Base-by-base conservation (phyloP, 2,113 vertebrate species). In the Lynx canadensis region DNA sequence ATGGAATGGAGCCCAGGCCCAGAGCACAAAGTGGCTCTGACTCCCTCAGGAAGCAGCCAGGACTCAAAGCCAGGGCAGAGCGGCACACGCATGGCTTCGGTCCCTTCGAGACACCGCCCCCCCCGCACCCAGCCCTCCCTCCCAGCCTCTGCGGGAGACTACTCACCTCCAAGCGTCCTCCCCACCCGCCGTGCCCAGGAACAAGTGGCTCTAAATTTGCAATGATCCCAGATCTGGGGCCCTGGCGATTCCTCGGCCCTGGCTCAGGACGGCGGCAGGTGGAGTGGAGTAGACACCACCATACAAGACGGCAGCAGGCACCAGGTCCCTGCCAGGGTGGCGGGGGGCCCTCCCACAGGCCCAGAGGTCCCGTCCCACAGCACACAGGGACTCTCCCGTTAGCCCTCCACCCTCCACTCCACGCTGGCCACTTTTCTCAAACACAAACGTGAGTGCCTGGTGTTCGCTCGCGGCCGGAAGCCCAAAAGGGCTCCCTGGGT, bases 51-150 rank as follows among this genome's bases (percentile, higher is more conserved):
- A 31, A 57, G 88, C 69, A 23, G 23, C 12, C 1, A 2, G 19
- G 25, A 29, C 66, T 38, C 14, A 50, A 21, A 33, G 27, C 23
- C 31, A 48, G 38, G 48, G 21, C 4, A 4, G 57, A 38, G 50
- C 3, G 0, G 31, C 15, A 10, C n/a, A 11, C 2, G 0, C 2
- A 10, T 27, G 8, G 52, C 74, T 5, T 1, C 14, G 0, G 12
- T 36, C 79, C 41, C 48, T 31, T 31, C 48, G 6, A 6, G 48
- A 12, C 18, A 12, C 3, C 0, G 1, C 19, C 21, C 19, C 21
- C 19, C 19, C 15, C 27, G 41, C 12, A 45, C 25, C 60, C 8
- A 33, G 76, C 68, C 55, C 23, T 78, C 57, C 55, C 6, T 1
- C 36, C 74, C 15, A 1, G 60, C 68, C 60, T 63, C 41, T 18